Conservation (phyloP, 2,888 invertebrate genomes). For the Rhabditoides inermis region DNA sequence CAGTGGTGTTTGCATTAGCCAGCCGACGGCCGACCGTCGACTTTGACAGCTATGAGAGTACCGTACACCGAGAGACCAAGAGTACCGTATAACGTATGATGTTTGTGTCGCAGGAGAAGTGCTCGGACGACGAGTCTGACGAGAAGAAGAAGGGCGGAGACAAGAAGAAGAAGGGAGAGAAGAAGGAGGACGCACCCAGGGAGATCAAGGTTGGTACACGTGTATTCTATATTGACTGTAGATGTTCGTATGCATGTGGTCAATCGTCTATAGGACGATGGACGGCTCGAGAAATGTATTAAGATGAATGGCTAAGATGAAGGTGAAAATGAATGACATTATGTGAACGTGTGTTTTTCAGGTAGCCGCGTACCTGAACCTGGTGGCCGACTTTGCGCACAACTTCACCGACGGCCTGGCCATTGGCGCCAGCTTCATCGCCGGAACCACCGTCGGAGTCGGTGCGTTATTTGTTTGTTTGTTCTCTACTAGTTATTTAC, state of each 20-base stretch:
- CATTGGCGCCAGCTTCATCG: slow-evolving; percentile 76
- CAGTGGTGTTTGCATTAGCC: too few relatives aligned
- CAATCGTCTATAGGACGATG: slow-evolving; percentile 5
- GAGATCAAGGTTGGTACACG: slow-evolving; percentile 18
- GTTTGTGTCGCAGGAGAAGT: slow-evolving; percentile 10
- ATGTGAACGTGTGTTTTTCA: slow-evolving; percentile 58
- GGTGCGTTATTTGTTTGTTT: slow-evolving; percentile 14
- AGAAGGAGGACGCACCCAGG: slow-evolving; percentile 4
- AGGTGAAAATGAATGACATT: neutral
- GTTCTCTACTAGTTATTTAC: neutral
- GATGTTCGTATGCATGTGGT: neutral
- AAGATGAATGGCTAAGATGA: slow-evolving; percentile 5
- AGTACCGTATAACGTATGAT: too few relatives aligned
- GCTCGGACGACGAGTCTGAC: slow-evolving; percentile 12
- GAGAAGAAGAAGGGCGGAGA: slow-evolving; percentile 13
- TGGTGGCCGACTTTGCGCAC: slow-evolving; percentile 95
- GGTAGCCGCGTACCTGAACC: slow-evolving; percentile 84
- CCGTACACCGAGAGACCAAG: too few relatives aligned
- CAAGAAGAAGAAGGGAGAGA: slow-evolving; percentile 7
- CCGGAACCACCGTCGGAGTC: slow-evolving; percentile 45
- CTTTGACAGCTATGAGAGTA: too few relatives aligned
- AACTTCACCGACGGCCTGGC: slow-evolving; percentile 99
- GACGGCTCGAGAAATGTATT: neutral
- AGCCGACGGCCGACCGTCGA: too few relatives aligned
- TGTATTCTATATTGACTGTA: neutral